Evolutionary conservation across 2,888 invertebrate genomes (phyloP), one percentile per base, ranked within the genome.

Genomic region (Cryptocheilus praepositus): DNA sequence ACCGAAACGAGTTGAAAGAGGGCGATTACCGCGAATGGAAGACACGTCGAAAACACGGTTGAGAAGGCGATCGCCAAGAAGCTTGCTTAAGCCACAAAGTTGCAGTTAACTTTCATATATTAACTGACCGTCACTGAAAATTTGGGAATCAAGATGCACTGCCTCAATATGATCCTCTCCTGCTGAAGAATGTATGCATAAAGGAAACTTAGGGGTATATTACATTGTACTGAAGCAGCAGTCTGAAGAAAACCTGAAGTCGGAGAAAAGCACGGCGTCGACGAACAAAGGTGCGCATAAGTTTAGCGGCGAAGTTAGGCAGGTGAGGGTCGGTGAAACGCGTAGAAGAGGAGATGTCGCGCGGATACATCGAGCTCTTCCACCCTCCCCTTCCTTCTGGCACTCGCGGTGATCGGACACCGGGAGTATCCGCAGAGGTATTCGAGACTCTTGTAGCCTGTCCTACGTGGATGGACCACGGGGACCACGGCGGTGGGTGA

Each of bases 371-470:
- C 46, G 36, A n/a, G 43, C 49, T 49, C 57, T 1, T 49, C 19
- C 19, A 11, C 4, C 64, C 67, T 73, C 71, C 75, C 64, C 67
- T 53, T 7, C 58, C n/a, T 70, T 62, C 64, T 70, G 76, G 74
- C 63, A 64, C 71, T 79, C 64, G 72, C 69, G 69, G 79, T 71
- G 86, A 84, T 84, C 82, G 77, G 80, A 77, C 78, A 82, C 81
- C 78, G 80, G 79, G 82, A 81, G 80, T 83, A 83, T 81, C 78
- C 77, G 77, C 75, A 82, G 86, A 85, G 86, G 88, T 88, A 88
- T 87, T 87, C 86, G 83, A 87, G 85, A 85, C 83, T 83, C 87
- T 87, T 88, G 88, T 88, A 87, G 83, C 81, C 83, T 86, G 86
- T 86, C 86, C 84, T 82, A 80, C 80, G 82, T 81, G 86, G 83